These are phyloP conservation scores for Caenorhabditis sinica DNA, from an alignment of 2,888 invertebrate genomes.

Conservation along the genomic window DNA sequence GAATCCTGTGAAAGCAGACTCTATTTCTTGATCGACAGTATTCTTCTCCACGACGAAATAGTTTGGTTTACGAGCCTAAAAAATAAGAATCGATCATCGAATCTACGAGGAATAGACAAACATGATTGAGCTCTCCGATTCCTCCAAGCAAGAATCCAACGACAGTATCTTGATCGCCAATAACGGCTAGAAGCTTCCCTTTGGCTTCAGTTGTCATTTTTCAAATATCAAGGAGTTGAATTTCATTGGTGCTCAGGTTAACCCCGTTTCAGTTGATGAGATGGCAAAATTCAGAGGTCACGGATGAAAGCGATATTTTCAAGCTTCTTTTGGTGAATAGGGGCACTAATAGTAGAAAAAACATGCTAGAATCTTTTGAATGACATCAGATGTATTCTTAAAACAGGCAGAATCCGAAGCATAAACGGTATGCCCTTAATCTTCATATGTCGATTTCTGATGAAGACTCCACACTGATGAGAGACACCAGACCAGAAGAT, in stretches of 20 bases:
- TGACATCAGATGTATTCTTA: too few relatives aligned
- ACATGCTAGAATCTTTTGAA: too few relatives aligned
- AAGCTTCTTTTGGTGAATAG: too few relatives aligned
- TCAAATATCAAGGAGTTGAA: not conserved
- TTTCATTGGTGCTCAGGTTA: not conserved
- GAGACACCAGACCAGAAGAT: too few relatives aligned
- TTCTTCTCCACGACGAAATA: not conserved
- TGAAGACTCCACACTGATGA: too few relatives aligned
- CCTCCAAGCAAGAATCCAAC: conserved; percentile 5
- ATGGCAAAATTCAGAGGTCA: not conserved
- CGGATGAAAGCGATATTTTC: not conserved
- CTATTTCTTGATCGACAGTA: not conserved
- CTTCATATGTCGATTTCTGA: too few relatives aligned
- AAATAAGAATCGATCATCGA: not conserved
- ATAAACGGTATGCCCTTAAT: too few relatives aligned
- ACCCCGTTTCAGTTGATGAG: too few relatives aligned
- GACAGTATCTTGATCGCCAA: conserved; percentile 5
- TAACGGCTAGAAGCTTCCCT: not conserved
- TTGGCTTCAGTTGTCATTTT: not conserved
- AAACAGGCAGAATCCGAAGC: too few relatives aligned
- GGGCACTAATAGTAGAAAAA: too few relatives aligned
- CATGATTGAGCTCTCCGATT: not conserved
- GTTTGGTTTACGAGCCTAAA: not conserved
- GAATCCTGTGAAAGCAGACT: not conserved
- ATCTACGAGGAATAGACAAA: not conserved